Percentiles rank a stretch among this genome's conserved stretches.
phyloP scores from a whole-genome alignment of 2,797 vertebrate species.

The Cossypha polioptera region DNA sequence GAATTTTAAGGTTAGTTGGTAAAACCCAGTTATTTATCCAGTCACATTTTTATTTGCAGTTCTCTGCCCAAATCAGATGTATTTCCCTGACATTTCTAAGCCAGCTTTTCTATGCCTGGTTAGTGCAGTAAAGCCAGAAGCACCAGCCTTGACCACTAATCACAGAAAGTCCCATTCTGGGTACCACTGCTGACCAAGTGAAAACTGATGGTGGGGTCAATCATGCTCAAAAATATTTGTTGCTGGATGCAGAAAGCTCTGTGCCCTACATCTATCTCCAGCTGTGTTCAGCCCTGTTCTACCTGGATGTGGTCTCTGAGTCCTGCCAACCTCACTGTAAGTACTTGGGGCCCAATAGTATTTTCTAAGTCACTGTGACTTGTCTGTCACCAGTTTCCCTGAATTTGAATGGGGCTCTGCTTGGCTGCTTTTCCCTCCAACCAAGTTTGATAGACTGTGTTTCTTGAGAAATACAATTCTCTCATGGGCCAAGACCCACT shows the following conservation, averaged over 20 bases:
- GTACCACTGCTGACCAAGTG: not conserved
- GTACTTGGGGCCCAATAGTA: not conserved
- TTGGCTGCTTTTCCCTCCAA: not conserved
- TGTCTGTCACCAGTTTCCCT: not conserved
- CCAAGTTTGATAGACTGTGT: not conserved
- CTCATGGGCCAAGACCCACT: not conserved
- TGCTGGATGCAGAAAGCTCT: not conserved
- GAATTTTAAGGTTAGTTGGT: not conserved
- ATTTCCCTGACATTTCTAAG: not conserved
- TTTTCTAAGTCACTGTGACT: not conserved
- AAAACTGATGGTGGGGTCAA: not conserved
- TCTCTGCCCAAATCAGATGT: not conserved
- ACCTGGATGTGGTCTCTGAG: accelerated
- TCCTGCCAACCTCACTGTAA: not conserved
- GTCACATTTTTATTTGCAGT: not conserved
- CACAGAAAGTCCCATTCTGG: not conserved
- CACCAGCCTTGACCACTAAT: not conserved
- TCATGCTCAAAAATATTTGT: not conserved
- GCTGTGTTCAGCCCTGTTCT: not conserved
- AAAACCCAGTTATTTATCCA: not conserved
- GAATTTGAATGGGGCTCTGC: not conserved
- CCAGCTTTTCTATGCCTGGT: not conserved
- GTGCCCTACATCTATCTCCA: not conserved
- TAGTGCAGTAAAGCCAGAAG: not conserved
- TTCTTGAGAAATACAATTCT: not conserved